A percentile compares a stretch with the other conserved stretches of the same genome.
Evolutionary conservation across 2,797 vertebrate genomes (phyloP).

Genomic region (Amazonetta brasiliensis): DNA sequence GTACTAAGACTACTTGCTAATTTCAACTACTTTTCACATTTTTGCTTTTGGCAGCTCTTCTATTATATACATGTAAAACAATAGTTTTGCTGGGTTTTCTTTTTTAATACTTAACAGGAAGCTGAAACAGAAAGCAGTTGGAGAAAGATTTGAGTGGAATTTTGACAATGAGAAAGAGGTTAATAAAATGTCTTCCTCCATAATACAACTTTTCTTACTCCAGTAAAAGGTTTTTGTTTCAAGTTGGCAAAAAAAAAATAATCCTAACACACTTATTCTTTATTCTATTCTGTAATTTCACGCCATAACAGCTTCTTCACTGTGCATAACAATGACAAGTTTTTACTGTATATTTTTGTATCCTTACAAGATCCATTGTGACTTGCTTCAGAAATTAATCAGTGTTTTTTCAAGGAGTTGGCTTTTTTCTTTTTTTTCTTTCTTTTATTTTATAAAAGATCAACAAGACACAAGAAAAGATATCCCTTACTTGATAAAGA

Average conservation of each 20-base stretch:
- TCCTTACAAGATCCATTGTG: not conserved
- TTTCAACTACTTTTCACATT: conserved; percentile 12
- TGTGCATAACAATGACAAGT: not conserved
- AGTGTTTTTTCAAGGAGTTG: not conserved
- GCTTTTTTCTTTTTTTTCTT: not conserved
- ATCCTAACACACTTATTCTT: not conserved
- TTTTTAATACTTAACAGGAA: conserved; percentile 8
- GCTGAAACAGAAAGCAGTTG: not conserved
- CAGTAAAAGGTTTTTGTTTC: not conserved
- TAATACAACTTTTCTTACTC: not conserved
- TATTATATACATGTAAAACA: not conserved
- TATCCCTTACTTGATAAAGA: not conserved
- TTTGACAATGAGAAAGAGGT: not conserved
- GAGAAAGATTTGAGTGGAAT: not conserved
- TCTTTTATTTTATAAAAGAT: not conserved
- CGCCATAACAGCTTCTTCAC: not conserved
- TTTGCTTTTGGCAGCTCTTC: conserved; percentile 1
- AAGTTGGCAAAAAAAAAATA: not conserved
- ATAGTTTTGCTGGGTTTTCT: not conserved
- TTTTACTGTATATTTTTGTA: not conserved
- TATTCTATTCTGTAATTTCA: not conserved
- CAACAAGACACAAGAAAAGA: not conserved
- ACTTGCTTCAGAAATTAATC: not conserved
- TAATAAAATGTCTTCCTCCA: not conserved
- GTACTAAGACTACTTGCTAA: not conserved